These are phyloP conservation scores for Meriones psammophilus DNA, from an alignment of 2,797 vertebrate genomes.

Conservation along the genomic window DNA sequence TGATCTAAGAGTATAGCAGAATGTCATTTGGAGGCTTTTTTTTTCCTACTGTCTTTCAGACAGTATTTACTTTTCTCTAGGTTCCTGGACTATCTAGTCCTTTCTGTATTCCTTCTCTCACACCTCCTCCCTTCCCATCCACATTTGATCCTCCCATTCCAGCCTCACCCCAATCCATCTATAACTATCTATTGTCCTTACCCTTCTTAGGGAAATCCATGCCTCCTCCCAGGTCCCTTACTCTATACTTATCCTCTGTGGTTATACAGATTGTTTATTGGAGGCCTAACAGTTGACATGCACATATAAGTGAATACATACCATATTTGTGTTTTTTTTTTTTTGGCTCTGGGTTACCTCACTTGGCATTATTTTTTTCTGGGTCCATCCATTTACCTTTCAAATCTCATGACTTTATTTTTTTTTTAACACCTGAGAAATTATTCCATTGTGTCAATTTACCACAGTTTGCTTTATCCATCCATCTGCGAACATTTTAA, in stretches of 20 bases:
- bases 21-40: too few species aligned
- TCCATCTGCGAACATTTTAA: constrained; percentile 17
- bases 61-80: not conserved
- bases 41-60: not conserved
- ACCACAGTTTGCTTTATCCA: not conserved
- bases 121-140: not conserved
- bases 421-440: not conserved
- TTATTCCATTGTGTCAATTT: not conserved
- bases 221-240: not conserved
- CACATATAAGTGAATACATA: not conserved
- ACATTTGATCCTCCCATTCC: not conserved
- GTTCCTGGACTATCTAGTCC: not conserved
- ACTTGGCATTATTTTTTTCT: not conserved
- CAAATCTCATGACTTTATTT: not conserved
- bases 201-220: not conserved
- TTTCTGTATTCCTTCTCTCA: not conserved
- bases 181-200: not conserved
- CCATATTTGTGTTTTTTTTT: not conserved
- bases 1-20: not conserved
- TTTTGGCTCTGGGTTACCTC: not conserved
- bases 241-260: not conserved
- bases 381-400: not conserved
- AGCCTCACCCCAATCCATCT: not conserved
- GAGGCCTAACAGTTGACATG: not conserved
- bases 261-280: not conserved